These are phyloP conservation scores for Monochamus saltuarius DNA, from an alignment of 1,140 invertebrate genomes.

Conservation along the genomic window DNA sequence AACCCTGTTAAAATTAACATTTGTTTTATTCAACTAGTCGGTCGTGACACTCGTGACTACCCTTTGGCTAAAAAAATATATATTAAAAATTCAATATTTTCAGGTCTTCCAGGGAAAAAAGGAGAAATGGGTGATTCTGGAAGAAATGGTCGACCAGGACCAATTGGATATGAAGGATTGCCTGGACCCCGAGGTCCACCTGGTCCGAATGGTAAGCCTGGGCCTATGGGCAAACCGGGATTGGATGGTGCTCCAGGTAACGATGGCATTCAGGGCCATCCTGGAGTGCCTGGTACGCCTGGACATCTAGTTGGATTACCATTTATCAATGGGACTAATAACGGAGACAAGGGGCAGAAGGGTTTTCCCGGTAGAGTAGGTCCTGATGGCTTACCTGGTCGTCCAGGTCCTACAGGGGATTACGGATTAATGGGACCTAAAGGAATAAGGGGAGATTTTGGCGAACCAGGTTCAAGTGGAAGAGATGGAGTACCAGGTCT, in stretches of 20 bases:
- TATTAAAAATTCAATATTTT: too few relatives aligned
- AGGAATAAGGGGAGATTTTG: slow-evolving; percentile 54
- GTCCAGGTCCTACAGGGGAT: slow-evolving; percentile 61
- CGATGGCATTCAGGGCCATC: slow-evolving; percentile 54
- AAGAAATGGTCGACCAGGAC: slow-evolving; percentile 55
- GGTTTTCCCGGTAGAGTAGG: slow-evolving; percentile 66
- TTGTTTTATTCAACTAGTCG: too few relatives aligned
- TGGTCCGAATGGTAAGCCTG: slow-evolving; percentile 67
- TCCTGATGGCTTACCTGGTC: slow-evolving; percentile 53
- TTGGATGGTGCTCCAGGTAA: slow-evolving; percentile 56
- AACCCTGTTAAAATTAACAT: too few relatives aligned
- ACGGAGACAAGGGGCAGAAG: slow-evolving; percentile 34
- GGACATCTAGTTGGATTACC: slow-evolving; percentile 33
- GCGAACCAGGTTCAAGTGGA: slow-evolving; percentile 55
- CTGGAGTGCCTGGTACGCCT: slow-evolving; percentile 45
- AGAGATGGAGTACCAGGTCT: slow-evolving; percentile 57
- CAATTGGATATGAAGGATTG: slow-evolving; percentile 59
- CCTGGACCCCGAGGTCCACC: slow-evolving; percentile 53
- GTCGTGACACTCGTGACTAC: too few relatives aligned
- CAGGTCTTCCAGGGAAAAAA: slow-evolving; percentile 52
- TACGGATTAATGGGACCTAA: slow-evolving; percentile 25
- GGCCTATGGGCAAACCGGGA: slow-evolving; percentile 54
- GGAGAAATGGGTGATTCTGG: slow-evolving; percentile 55
- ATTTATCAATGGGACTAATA: background rate
- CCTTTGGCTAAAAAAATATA: too few relatives aligned